phyloP scores from a whole-genome alignment of 2,888 invertebrate species.

The Eucera pruinosa region DNA sequence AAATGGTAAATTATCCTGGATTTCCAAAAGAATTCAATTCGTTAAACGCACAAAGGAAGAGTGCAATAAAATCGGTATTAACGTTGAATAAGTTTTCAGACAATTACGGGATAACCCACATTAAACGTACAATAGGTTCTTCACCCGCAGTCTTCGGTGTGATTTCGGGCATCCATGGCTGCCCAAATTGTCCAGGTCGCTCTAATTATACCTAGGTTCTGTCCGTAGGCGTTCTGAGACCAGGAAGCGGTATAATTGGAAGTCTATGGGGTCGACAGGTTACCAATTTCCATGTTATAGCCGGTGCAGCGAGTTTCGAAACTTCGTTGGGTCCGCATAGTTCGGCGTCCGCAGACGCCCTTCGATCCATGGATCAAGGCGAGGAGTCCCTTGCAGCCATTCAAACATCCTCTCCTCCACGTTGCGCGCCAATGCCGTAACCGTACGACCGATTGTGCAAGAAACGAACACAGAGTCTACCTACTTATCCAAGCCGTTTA shows the following conservation, averaged over 20 bases:
- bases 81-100: not conserved
- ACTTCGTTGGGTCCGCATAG: conserved; percentile 25
- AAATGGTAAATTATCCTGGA: too few species aligned
- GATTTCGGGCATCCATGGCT: not conserved
- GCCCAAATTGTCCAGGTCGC: not conserved
- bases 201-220: not conserved
- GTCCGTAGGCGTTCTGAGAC: conserved; percentile 14
- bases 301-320: conserved; percentile 30
- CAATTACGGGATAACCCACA: not conserved
- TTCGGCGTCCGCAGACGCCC: conserved; percentile 31
- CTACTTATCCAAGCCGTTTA: conserved; percentile 69
- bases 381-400: conserved; percentile 56
- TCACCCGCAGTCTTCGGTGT: not conserved
- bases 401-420: conserved; percentile 34
- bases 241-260: conserved; percentile 19
- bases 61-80: not conserved
- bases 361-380: conserved; percentile 50
- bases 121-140: not conserved
- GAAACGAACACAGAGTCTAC: conserved; percentile 67
- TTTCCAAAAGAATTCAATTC: not conserved
- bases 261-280: conserved; percentile 16
- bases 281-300: conserved; percentile 33
- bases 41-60: not conserved
- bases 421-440: conserved; percentile 59
- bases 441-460: conserved; percentile 73